Evolutionary conservation across 2,797 vertebrate species (phyloP), one percentile per base, ranked within the genome.

Genomic region (Gymnodraco acuticeps): DNA sequence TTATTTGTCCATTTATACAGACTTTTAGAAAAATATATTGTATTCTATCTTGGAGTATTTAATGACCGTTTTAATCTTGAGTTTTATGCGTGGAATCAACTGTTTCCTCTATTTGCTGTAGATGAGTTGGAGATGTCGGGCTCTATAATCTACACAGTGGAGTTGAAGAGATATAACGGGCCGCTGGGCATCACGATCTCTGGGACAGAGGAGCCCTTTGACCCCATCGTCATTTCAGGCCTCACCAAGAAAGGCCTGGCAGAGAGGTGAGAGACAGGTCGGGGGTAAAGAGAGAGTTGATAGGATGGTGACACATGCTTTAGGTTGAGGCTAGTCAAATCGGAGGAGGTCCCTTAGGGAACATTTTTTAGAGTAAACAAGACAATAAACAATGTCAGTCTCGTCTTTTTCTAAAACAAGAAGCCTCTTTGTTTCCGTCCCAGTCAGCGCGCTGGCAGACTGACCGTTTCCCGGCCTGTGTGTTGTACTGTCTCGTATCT

Each of bases 161-260:
- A 99, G 83, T 89, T 99, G 83, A 99, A 98, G 85, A 89, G 98
- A 58, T 98, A 99, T 0, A 97, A 98, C 0, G 98, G 98, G 1
- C 98, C 98, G 3, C 90, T 99, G 83, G 98, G 98, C 79, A 99
- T 99, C 90, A 99, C 98, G 8, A 99, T 99, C 88, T 99, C 98
- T 0, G 98, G 98, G 77, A 99, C 98, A 0, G 98, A 99, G 90
- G 98, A 99, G 60, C 98, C 98, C 50, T 99, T 99, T 2, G 98
- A 99, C 87, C 98, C 98, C 47, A 99, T 99, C 0, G 95, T 99
- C 85, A 99, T 99, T 87, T 99, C 98, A 0, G 98, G 97, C 70
- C 95, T 99, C 87, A 99, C 98, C 74, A 99, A 96, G 87, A 96
- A 97, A 42, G 98, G 98, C 11, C 95, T 99, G 75, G 98, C 98